These are phyloP conservation scores for Speoplatyrhinus poulsoni DNA, from an alignment of 2,113 vertebrate species.

Conservation along the genomic window DNA sequence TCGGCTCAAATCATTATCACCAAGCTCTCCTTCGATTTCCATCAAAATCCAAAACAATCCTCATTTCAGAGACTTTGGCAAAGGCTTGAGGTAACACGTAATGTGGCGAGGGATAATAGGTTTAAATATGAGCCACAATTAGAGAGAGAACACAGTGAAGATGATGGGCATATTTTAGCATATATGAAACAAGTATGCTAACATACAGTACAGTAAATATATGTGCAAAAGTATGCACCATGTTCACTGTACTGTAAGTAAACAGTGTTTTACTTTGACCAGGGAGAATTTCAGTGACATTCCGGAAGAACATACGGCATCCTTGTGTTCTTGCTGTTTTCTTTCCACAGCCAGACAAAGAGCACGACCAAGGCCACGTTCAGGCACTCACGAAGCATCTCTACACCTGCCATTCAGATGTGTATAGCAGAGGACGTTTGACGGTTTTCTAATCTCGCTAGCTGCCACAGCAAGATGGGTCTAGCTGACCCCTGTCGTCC, in stretches of 20 bases:
- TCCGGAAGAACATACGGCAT: conserved; percentile 33
- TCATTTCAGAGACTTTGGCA: conserved; percentile 60
- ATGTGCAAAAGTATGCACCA: not conserved
- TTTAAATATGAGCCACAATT: conserved; percentile 72
- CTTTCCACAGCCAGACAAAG: conserved; percentile 40
- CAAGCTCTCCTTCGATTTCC: conserved; percentile 54
- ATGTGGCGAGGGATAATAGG: conserved; percentile 64
- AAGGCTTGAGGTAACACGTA: conserved; percentile 63
- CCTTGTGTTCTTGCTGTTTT: conserved; percentile 17
- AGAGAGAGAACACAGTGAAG: conserved; percentile 52
- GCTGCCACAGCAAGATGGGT: conserved; percentile 71
- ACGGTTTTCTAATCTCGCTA: conserved; percentile 74
- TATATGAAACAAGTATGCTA: conserved; percentile 19
- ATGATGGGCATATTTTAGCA: conserved; percentile 38
- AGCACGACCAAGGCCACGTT: conserved; percentile 59
- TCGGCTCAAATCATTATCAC: conserved; percentile 73
- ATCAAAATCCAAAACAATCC: conserved; percentile 65
- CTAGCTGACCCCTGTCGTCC: conserved; percentile 70
- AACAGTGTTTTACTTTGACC: not conserved
- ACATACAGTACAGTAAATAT: not conserved
- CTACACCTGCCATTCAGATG: conserved; percentile 72
- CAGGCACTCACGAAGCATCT: conserved; percentile 61
- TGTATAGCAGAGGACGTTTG: conserved; percentile 66
- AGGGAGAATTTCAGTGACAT: conserved; percentile 34
- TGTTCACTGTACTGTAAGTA: not conserved